Conservation (phyloP, 2,113 vertebrate species). For the Heliornis fulica region DNA sequence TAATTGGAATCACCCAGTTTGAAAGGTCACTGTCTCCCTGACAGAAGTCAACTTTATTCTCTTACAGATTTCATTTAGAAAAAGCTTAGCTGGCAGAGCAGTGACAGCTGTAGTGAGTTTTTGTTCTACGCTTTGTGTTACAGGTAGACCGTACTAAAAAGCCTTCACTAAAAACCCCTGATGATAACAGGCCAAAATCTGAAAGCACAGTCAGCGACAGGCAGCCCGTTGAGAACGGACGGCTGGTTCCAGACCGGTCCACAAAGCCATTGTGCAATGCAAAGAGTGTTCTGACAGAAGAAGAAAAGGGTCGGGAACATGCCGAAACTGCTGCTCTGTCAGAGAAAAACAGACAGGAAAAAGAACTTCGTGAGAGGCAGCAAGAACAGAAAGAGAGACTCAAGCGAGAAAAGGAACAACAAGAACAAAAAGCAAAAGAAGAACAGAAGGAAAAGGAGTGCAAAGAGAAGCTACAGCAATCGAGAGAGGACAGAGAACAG, state of each 20-base stretch:
- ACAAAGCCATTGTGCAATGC: slow-evolving; percentile 76
- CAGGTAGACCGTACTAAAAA: slow-evolving; percentile 95
- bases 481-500: slow-evolving; percentile 72
- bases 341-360: slow-evolving; percentile 82
- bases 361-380: slow-evolving; percentile 76
- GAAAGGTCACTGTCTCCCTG: not conserved
- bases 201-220: slow-evolving; percentile 69
- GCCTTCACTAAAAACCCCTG: slow-evolving; percentile 73
- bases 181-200: slow-evolving; percentile 69
- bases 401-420: slow-evolving; percentile 57
- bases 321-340: slow-evolving; percentile 73
- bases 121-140: slow-evolving; percentile 1
- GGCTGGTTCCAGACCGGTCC: slow-evolving; percentile 83
- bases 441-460: slow-evolving; percentile 67
- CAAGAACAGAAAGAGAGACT: slow-evolving; percentile 71
- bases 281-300: slow-evolving; percentile 72
- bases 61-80: not conserved
- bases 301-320: slow-evolving; percentile 81
- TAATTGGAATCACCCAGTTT: not conserved
- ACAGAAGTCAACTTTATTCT: not conserved
- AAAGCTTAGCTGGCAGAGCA: not conserved
- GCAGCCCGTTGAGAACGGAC: slow-evolving; percentile 71
- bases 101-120: not conserved
- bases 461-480: slow-evolving; percentile 49
- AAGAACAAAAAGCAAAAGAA: slow-evolving; percentile 68